Conservation (phyloP, 1,140 invertebrate genomes). For the Thaumetopoea pityocampa region DNA sequence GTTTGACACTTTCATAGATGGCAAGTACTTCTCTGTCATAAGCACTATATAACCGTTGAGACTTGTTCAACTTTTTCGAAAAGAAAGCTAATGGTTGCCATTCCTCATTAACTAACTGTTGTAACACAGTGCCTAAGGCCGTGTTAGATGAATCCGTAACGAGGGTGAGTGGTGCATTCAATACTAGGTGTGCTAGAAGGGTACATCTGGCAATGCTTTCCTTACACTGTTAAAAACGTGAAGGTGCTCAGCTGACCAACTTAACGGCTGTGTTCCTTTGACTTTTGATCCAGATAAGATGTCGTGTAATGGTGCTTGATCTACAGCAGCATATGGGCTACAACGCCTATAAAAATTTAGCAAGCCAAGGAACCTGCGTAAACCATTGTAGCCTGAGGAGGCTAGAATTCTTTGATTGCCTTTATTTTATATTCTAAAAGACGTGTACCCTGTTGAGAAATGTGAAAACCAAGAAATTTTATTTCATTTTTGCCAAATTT, state of each 20-base stretch:
- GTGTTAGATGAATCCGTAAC: neutral
- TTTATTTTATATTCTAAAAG: neutral
- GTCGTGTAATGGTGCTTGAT: neutral
- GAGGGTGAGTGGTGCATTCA: neutral
- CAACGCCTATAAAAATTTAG: neutral
- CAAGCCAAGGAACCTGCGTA: neutral
- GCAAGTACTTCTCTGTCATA: neutral
- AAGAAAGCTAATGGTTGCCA: slow-evolving; percentile 1
- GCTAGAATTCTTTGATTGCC: neutral
- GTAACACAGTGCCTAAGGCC: neutral
- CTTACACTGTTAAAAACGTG: neutral
- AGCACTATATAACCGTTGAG: too few relatives aligned
- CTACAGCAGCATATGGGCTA: neutral
- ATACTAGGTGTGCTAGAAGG: neutral
- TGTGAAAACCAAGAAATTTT: neutral
- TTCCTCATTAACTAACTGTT: neutral
- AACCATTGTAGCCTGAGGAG: neutral
- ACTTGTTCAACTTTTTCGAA: neutral
- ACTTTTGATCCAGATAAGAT: neutral
- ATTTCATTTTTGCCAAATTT: neutral
- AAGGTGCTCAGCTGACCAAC: neutral
- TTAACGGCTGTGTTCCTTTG: neutral
- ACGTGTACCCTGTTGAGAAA: neutral
- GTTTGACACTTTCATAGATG: neutral
- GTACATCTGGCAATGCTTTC: neutral